Conservation (phyloP, 1,140 invertebrate genomes). For the Dendrolimus kikuchii region DNA sequence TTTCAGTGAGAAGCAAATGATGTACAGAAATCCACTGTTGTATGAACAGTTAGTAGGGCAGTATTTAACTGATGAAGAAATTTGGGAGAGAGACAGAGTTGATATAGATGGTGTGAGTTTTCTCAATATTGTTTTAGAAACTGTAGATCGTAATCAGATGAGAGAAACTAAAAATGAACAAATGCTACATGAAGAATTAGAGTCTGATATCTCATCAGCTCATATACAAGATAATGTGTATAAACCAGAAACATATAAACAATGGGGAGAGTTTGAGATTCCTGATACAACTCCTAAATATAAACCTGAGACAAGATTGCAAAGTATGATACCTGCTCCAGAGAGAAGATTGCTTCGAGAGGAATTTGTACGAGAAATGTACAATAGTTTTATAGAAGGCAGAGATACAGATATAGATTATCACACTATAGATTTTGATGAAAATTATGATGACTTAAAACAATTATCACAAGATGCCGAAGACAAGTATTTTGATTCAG, state of each 20-base stretch:
- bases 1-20: slow-evolving; percentile 95
- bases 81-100: slow-evolving; percentile 74
- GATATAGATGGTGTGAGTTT: slow-evolving; percentile 76
- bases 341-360: slow-evolving; percentile 80
- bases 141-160: slow-evolving; percentile 77
- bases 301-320: slow-evolving; percentile 31
- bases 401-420: slow-evolving; percentile 91
- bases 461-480: slow-evolving; percentile 82
- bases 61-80: slow-evolving; percentile 86
- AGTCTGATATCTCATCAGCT: slow-evolving; percentile 13
- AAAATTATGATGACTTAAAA: slow-evolving; percentile 84
- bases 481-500: slow-evolving; percentile 91
- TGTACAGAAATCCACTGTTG: slow-evolving; percentile 88
- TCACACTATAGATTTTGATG: slow-evolving; percentile 81
- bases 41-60: slow-evolving; percentile 92
- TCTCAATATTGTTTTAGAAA: slow-evolving; percentile 79
- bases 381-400: slow-evolving; percentile 88
- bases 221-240: slow-evolving; percentile 4
- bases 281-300: slow-evolving; percentile 37
- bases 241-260: slow-evolving; percentile 15
- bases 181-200: slow-evolving; percentile 68
- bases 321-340: slow-evolving; percentile 64
- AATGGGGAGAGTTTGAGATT: slow-evolving; percentile 72
- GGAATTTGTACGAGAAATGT: slow-evolving; percentile 92
- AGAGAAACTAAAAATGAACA: slow-evolving; percentile 77